Evolutionary conservation across 2,888 invertebrate genomes (phyloP), one percentile per base, ranked within the genome.

Genomic region (Esperia sulphurella): DNA sequence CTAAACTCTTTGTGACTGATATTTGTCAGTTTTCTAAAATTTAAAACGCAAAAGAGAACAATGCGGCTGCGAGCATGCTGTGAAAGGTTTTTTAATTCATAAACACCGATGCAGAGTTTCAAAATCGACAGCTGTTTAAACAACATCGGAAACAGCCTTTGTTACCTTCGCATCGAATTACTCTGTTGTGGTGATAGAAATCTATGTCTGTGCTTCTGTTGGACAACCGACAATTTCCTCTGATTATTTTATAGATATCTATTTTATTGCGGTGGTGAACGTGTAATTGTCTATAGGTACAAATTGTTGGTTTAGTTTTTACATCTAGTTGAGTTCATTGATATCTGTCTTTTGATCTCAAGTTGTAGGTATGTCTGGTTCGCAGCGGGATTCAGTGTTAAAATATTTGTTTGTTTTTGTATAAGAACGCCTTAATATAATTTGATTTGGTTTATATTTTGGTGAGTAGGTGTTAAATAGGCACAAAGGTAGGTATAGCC

Each of bases 121-220:
- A 59, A 70, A 65, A 70, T 62, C 53, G 51, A 58, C 76, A 77
- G 71, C 71, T 78, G 78, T 77, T 73, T 68, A 71, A 68, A 75
- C 61, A 75, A 73, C 65, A 75, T 75, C 63, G 71, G 72, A 75
- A 75, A 60, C 67, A 62, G 63, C 69, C 71, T 75, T 73, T 77
- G 78, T 80, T 75, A 68, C 61, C 57, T 49, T 59, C 68, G 73
- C 68, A 66, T 79, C 71, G 71, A 74, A 76, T 78, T 75, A 75
- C 77, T 55, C 55, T 59, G 54, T 54, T 58, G 52, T 59, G 62
- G 58, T 75, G 76, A 79, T 79, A 72, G 69, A 70, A 74, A 83
- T 82, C 79, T 70, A 65, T 74, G 57, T 65, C 63, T 65, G 54
- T 56, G 63, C 61, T 68, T 72, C 60, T 65, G 61, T 75, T 74